Conservation (phyloP, 2,113 vertebrate genomes). For the Callaeas wilsoni region DNA sequence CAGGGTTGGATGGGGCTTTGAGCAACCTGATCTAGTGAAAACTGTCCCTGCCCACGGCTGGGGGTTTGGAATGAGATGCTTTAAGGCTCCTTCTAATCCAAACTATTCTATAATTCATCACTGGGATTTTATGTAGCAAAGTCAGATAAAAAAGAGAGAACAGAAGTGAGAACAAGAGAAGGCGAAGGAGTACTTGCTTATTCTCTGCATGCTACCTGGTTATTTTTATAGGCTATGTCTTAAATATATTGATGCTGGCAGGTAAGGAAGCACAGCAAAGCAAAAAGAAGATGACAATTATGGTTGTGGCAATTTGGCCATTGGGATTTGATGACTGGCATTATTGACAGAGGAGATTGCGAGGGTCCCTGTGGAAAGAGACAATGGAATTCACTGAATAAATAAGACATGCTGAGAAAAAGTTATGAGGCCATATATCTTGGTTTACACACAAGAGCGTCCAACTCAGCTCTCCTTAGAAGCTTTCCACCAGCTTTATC, state of each 20-base stretch:
- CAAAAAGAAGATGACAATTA: conserved; percentile 44
- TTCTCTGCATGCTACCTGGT: neutral
- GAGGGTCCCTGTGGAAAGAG: neutral
- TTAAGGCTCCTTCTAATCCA: neutral
- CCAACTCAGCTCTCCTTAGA: neutral
- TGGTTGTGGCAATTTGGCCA: conserved; percentile 7
- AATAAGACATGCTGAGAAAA: conserved; percentile 33
- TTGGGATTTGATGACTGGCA: conserved; percentile 22
- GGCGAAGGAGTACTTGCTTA: neutral
- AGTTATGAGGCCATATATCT: conserved; percentile 46
- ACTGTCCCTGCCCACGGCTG: neutral
- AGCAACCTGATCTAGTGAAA: neutral
- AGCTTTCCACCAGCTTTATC: neutral
- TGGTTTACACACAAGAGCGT: conserved; percentile 1
- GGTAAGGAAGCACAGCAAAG: conserved; percentile 14
- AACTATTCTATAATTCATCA: neutral
- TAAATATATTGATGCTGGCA: conserved; percentile 45
- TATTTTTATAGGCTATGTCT: neutral
- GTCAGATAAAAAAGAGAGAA: neutral
- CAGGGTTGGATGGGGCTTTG: neutral
- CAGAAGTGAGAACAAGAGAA: neutral
- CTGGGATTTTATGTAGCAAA: neutral
- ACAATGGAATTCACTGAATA: conserved; percentile 27
- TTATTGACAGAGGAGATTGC: conserved; percentile 44
- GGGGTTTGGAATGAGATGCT: neutral